Base-by-base conservation (phyloP, 1,140 invertebrate genomes). In the Drosophila subpulchrella region DNA sequence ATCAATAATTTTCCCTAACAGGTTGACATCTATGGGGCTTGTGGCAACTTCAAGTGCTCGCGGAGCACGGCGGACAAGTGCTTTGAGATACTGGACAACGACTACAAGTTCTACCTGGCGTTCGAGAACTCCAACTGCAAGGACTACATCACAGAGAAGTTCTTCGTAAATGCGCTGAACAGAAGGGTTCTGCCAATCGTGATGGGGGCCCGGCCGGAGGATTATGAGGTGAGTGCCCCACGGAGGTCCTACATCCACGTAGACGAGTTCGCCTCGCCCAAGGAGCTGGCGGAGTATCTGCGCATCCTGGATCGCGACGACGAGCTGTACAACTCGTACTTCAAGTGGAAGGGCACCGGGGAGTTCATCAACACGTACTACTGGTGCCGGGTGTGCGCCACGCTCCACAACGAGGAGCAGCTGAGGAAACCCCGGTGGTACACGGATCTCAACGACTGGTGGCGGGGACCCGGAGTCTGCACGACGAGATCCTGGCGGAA, bases 81-180 rank as follows among this genome's bases (percentile, higher is more conserved):
- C 85, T 97, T 98, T 83, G 95, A 97, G 39, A 96, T 98, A 94
- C 94, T 99, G n/a, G 96, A 98, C 84, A 96, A 94, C 54, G 96
- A 98, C 55, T 99, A 99, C 93, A 99, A 99, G 92, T 99, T 99
- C 93, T 99, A 99, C 92, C 94, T 99, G 48, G 97, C 98, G 0
- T 99, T 99, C 91, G 98, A 99, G 93, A 99, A 99, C 93, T 98
- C 98, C 0, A 98, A 99, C 82, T 99, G 98, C 92, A 94, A 95
- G 53, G 98, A 99, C 92, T 99, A 99, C 92, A 97, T 99, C 48
- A 99, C 98, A 0, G 98, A 99, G 91, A 99, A 99, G 91, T 98
- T 99, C 91, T 99, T 97, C 91, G 96, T 98, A 42, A 98, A 98
- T 92, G 97, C 97, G 53, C 93, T 98, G 17, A 98, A 97, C 60